Percentiles rank a stretch among this genome's conserved stretches.
phyloP scores from a whole-genome alignment of 2,888 invertebrate genomes.

The Endotricha flammealis region DNA sequence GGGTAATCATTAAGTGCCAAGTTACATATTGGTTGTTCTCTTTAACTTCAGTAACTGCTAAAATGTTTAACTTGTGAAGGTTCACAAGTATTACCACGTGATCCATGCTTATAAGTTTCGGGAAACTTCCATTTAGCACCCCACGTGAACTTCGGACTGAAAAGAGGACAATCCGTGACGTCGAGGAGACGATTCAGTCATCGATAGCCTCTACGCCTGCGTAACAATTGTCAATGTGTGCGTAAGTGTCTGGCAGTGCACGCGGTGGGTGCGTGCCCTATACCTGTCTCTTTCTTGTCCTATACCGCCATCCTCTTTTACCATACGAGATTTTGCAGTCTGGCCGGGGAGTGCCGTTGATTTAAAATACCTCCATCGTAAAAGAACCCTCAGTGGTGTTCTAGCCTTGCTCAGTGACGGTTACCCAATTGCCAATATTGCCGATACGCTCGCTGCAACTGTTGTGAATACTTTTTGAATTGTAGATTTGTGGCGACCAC shows the following conservation, averaged over 20 bases:
- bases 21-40: no score
- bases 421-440: slow-evolving; percentile 32
- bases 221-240: slow-evolving; percentile 55
- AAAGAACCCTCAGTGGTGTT: slow-evolving; percentile 64
- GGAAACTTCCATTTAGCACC: slow-evolving; percentile 12
- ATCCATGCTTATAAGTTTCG: no score
- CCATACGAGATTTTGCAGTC: slow-evolving; percentile 23
- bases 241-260: slow-evolving; percentile 56
- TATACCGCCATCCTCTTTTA: slow-evolving; percentile 43
- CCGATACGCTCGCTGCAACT: slow-evolving; percentile 39
- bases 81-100: no score
- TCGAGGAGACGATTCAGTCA: slow-evolving; percentile 52
- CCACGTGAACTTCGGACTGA: slow-evolving; percentile 45
- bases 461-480: slow-evolving; percentile 51
- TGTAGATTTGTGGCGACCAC: slow-evolving; percentile 44
- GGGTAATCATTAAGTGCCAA: no score
- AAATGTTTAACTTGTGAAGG: no score
- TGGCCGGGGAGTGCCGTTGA: slow-evolving; percentile 56
- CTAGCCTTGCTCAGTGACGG: slow-evolving; percentile 50
- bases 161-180: slow-evolving; percentile 56
- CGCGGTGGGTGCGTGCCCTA: slow-evolving; percentile 62
- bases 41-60: no score
- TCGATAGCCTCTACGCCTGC: slow-evolving; percentile 62
- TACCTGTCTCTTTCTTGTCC: slow-evolving; percentile 42
- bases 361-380: slow-evolving; percentile 63